phyloP scores from a whole-genome alignment of 23 tunicate genomes.

The Ascidia mentula region DNA sequence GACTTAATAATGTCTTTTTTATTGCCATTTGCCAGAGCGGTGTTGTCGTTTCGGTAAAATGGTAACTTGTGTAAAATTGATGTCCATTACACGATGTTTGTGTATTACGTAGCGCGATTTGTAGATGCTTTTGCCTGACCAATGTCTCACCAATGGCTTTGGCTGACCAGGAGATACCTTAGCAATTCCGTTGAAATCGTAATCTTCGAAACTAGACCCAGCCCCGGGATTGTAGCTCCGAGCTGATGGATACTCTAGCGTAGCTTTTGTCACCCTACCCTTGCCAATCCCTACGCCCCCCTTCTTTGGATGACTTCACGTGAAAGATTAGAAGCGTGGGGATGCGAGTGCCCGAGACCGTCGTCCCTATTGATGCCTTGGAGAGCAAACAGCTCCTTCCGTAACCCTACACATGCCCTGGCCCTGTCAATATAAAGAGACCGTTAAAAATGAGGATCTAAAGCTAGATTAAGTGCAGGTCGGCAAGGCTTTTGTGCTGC shows the following conservation, averaged over 20 bases:
- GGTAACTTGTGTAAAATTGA: no score
- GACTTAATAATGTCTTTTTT: no score
- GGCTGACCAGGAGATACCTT: no score
- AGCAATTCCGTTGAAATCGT: no score
- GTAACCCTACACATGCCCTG: background rate
- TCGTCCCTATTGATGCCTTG: background rate
- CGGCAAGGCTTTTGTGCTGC: background rate
- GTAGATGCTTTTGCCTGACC: no score
- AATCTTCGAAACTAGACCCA: no score
- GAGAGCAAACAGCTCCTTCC: background rate
- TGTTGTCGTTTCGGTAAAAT: no score
- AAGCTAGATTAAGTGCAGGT: constrained; percentile 4
- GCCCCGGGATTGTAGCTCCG: background rate
- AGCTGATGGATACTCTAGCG: background rate
- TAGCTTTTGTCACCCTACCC: background rate
- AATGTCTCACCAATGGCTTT: no score
- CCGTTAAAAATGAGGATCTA: background rate
- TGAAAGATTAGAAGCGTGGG: constrained; percentile 8
- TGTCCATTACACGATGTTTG: no score
- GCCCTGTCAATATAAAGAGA: background rate
- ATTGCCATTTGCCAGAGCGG: no score
- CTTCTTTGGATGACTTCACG: constrained; percentile 1
- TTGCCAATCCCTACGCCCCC: no score
- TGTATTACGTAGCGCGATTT: no score
- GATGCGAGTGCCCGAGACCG: background rate